Evolutionary conservation across 2,113 vertebrate species (phyloP), one percentile per base, ranked within the genome.

Genomic region (Cercocebus atys): DNA sequence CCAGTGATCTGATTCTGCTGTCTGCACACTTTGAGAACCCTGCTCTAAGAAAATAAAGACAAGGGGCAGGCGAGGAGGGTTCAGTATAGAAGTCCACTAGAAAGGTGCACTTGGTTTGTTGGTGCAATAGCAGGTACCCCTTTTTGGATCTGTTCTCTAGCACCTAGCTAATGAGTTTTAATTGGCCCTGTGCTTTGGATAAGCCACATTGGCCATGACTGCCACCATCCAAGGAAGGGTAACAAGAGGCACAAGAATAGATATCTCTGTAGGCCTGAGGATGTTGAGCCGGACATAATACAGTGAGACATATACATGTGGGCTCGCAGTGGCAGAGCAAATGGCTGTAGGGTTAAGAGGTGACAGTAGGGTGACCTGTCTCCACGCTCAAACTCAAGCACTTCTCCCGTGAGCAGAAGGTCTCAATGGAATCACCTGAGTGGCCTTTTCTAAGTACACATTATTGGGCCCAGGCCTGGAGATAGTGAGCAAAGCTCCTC

Each of bases 261-360:
- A 27, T 3, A 72, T 50, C 75, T 45, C 35, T 80, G n/a, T n/a
- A 59, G 32, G 30, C 32, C 90, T 76, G 52, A 57, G 30, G 78
- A 57, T n/a, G 25, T 68, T 35, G 22, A 22, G 59, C 6, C n/a
- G 66, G 17, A 38, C 72, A 3, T 13, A 72, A 17, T 11, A 52
- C 13, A 27, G 6, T 6, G 73, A n/a, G 25, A 27, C 16, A 23
- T 64, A 64, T 0, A 2, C 5, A 0, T 25, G 12, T 22, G 55
- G 23, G 16, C 59, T 73, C 22, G 16, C 16, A 23, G 93, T 27
- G 27, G 35, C 55, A 22, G 16, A 14, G 27, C 0, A 0, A n/a
- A 47, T 52, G 45, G 18, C 70, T 9, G 20, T 75, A 38, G 68
- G 38, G 17, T 16, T 18, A 90, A 43, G 55, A 35, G 55, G 22